These are phyloP conservation scores for Acronicta alni DNA, from an alignment of 2,888 invertebrate species.

Conservation along the genomic window DNA sequence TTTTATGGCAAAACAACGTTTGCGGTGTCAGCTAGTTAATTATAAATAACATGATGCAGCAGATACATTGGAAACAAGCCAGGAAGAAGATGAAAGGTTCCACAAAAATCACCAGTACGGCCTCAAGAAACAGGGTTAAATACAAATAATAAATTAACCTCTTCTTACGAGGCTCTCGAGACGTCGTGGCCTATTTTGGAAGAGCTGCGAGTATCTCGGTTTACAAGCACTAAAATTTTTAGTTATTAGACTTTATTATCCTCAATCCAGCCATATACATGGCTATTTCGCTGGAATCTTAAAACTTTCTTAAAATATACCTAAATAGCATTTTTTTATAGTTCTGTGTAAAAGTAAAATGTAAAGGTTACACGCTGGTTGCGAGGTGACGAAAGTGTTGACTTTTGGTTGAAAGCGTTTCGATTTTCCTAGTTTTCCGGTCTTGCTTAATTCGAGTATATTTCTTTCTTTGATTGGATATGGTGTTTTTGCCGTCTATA, in stretches of 20 bases:
- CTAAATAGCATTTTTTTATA: conserved; percentile 35
- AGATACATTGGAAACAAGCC: neutral
- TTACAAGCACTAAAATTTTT: conserved; percentile 31
- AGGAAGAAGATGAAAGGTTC: neutral
- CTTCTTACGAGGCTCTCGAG: conserved; percentile 19
- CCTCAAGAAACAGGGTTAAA: conserved; percentile 1
- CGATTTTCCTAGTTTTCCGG: neutral
- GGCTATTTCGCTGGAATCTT: conserved; percentile 13
- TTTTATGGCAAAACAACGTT: no score
- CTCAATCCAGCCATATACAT: conserved; percentile 35
- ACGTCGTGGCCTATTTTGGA: neutral
- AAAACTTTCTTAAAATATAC: conserved; percentile 31
- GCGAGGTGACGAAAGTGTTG: conserved; percentile 18
- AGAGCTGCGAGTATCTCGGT: conserved; percentile 9
- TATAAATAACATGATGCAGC: no score
- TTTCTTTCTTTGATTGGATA: no score
- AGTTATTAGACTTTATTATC: conserved; percentile 30
- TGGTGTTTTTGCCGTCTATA: no score
- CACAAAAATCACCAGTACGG: no score
- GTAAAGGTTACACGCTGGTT: conserved; percentile 26
- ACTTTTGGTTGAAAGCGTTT: conserved; percentile 17
- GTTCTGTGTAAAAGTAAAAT: conserved; percentile 24
- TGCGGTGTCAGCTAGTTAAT: no score
- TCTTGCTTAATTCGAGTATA: no score
- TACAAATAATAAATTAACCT: conserved; percentile 35